A percentile compares a stretch with the other conserved stretches of the same genome.
These are phyloP conservation scores for Phaethornis superciliosus DNA, from an alignment of 2,113 vertebrate species.

Conservation along the genomic window DNA sequence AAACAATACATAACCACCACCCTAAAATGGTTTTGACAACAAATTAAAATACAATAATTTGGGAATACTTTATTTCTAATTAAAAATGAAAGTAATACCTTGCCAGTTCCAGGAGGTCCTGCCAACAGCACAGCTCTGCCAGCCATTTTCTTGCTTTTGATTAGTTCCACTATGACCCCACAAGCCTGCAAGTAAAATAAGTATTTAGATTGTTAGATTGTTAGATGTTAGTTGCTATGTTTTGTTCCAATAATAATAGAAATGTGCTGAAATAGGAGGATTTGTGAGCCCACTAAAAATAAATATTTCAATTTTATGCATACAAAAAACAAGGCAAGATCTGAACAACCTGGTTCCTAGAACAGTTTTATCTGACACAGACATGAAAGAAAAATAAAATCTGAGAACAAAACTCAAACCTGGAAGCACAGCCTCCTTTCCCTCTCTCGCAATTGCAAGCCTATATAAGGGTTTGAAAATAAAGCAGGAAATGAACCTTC, in stretches of 20 bases:
- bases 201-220: background rate
- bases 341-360: background rate
- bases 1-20: background rate
- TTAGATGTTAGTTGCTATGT: too few species aligned
- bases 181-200: constrained; percentile 83
- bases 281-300: background rate
- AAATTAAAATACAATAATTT: background rate
- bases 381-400: background rate
- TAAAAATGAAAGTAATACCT: constrained; percentile 77
- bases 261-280: accelerated
- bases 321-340: background rate
- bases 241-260: background rate
- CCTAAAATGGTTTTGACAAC: background rate
- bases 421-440: background rate
- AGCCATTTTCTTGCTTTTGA: constrained; percentile 98
- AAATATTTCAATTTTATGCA: background rate
- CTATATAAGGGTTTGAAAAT: background rate
- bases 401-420: background rate
- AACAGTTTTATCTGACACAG: background rate
- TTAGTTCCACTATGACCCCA: constrained; percentile 95
- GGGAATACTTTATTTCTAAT: background rate
- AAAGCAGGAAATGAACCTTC: background rate
- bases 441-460: background rate
- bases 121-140: constrained; percentile 94
- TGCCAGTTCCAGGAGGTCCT: constrained; percentile 97